Evolutionary conservation across 2,888 invertebrate genomes (phyloP).

Genomic region (Cyclophora albipunctata): DNA sequence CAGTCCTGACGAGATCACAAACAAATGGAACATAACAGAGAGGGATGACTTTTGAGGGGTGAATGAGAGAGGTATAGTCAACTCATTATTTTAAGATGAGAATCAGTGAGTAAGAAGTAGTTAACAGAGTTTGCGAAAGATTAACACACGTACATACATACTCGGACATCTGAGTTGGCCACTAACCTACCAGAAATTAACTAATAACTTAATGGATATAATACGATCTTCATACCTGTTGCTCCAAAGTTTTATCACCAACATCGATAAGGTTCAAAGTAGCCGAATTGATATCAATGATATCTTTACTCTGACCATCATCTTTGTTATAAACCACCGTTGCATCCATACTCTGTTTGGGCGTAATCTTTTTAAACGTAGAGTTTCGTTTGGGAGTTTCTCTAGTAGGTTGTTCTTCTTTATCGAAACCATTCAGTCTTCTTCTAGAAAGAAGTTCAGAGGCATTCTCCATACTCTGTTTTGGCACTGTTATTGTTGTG

Average conservation of each 20-base stretch:
- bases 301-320: slow-evolving; percentile 54
- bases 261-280: slow-evolving; percentile 57
- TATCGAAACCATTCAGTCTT: slow-evolving; percentile 46
- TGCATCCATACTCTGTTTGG: slow-evolving; percentile 49
- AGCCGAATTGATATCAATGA: slow-evolving; percentile 67
- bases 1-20: slow-evolving; percentile 44
- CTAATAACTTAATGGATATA: no score
- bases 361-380: slow-evolving; percentile 54
- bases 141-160: no score
- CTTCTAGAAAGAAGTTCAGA: slow-evolving; percentile 57
- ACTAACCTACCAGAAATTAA: no score
- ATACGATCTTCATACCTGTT: slow-evolving; percentile 30
- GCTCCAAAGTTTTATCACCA: slow-evolving; percentile 38
- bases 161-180: no score
- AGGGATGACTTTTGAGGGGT: no score
- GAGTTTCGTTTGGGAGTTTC: slow-evolving; percentile 55
- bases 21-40: no score
- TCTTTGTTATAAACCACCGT: slow-evolving; percentile 57
- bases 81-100: no score
- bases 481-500: slow-evolving; percentile 61
- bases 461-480: slow-evolving; percentile 61
- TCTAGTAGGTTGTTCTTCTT: slow-evolving; percentile 37
- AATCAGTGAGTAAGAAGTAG: no score
- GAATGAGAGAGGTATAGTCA: no score
- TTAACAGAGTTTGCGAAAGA: no score